Percentiles rank a stretch among this genome's conserved stretches.
Conservation (phyloP, 30 jellyfish, hydroid and myxozoan species). For the Chironex yamaguchii region DNA sequence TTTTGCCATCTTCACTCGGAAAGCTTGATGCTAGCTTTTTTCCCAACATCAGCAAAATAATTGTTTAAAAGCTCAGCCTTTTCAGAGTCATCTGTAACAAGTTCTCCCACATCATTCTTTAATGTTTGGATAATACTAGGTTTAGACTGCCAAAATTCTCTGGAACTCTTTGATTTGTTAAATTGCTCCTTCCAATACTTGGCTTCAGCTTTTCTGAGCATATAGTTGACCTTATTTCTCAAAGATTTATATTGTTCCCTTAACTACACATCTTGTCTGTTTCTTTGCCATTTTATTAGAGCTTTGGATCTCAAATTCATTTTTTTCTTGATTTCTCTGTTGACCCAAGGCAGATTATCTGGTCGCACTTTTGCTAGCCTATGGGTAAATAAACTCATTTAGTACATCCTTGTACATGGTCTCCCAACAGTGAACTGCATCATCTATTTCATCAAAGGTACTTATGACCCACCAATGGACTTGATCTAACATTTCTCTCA, state of each 20-base stretch:
- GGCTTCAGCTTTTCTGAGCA: slow-evolving; percentile 33
- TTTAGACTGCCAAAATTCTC: neutral
- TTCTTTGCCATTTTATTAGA: neutral
- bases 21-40: slow-evolving; percentile 4
- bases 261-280: neutral
- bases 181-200: slow-evolving; percentile 12
- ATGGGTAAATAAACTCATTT: neutral
- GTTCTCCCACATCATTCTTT: neutral
- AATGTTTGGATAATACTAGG: neutral
- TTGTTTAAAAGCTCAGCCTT: slow-evolving; percentile 10
- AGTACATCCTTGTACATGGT: slow-evolving; percentile 8
- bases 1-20: neutral
- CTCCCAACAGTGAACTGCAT: slow-evolving; percentile 1
- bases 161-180: neutral
- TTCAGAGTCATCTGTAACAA: slow-evolving; percentile 3
- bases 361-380: slow-evolving; percentile 12
- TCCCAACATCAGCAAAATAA: slow-evolving; percentile 9
- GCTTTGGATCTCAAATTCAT: slow-evolving; percentile 9
- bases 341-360: slow-evolving; percentile 19
- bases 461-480: slow-evolving; percentile 6
- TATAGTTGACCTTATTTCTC: slow-evolving; percentile 23
- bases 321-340: slow-evolving; percentile 20
- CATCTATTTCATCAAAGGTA: neutral
- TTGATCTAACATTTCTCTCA: slow-evolving; percentile 1
- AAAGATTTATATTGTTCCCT: slow-evolving; percentile 16